Conservation (phyloP, 1,140 invertebrate genomes). For the Scaptomyza hsui region DNA sequence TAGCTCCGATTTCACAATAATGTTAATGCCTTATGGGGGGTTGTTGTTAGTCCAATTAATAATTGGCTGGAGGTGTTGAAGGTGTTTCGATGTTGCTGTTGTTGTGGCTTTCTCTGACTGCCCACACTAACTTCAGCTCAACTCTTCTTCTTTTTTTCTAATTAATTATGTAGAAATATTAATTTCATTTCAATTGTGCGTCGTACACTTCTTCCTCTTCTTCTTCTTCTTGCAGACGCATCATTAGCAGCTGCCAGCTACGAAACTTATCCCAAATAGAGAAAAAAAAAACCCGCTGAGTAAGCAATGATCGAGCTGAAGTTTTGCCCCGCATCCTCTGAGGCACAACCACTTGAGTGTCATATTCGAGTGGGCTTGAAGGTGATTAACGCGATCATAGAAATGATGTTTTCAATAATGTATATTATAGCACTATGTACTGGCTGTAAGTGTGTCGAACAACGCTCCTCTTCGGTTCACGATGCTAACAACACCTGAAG, state of each 20-base stretch:
- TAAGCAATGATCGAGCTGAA: slow-evolving; percentile 61
- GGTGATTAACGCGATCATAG: slow-evolving; percentile 81
- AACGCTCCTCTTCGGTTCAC: slow-evolving; percentile 25
- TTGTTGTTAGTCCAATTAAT: slow-evolving; percentile 40
- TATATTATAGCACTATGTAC: slow-evolving; percentile 9
- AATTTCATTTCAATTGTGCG: slow-evolving; percentile 77
- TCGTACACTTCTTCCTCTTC: neutral
- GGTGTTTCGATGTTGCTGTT: slow-evolving; percentile 51
- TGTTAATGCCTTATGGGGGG: slow-evolving; percentile 22
- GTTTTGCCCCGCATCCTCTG: slow-evolving; percentile 54
- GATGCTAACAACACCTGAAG: slow-evolving; percentile 73
- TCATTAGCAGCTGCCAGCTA: slow-evolving; percentile 60
- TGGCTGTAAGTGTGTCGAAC: slow-evolving; percentile 40
- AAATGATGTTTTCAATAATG: slow-evolving; percentile 59
- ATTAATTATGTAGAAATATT: slow-evolving; percentile 78
- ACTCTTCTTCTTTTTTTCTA: slow-evolving; percentile 27
- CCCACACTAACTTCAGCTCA: slow-evolving; percentile 55
- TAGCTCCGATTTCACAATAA: slow-evolving; percentile 61
- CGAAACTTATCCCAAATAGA: slow-evolving; percentile 4
- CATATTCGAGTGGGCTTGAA: slow-evolving; percentile 77
- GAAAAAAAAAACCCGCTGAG: slow-evolving; percentile 68
- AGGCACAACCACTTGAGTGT: slow-evolving; percentile 59
- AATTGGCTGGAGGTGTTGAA: slow-evolving; percentile 1
- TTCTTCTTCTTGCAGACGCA: slow-evolving; percentile 43
- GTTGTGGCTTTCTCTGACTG: slow-evolving; percentile 63